Evolutionary conservation across 2,888 invertebrate species (phyloP), one percentile per base, ranked within the genome.

Genomic region (Coenonympha arcania): DNA sequence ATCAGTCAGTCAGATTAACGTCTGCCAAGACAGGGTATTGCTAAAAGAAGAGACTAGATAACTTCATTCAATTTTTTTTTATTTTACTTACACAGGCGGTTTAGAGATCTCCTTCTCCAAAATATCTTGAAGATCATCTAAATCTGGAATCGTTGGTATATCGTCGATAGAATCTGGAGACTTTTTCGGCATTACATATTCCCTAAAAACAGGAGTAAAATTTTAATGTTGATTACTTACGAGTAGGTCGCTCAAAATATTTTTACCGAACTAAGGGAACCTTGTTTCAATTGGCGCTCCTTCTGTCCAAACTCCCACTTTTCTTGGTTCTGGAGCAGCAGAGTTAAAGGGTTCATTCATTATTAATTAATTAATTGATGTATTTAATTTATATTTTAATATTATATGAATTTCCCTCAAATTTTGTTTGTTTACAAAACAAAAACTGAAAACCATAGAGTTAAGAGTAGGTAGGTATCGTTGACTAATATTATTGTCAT

Each of bases 61-160:
- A n/a, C n/a, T n/a, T n/a, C n/a, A n/a, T n/a, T n/a, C n/a, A n/a
- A n/a, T n/a, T n/a, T n/a, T n/a, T n/a, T n/a, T n/a, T n/a, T n/a
- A n/a, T n/a, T n/a, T n/a, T 9, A 70, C 84, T 73, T 66, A 85
- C 85, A 63, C 48, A 4, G 80, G 71, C 6, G 80, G 79, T 53
- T 74, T 66, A 16, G 77, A 73, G 63, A 84, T 73, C 59, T 85
- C 86, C 52, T 80, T 87, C 51, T 86, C 84, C 26, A 85, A 57
- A 49, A 80, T 79, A 51, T 87, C 87, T 58, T 84, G 81, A 28
- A 86, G 65, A 36, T 87, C 87, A 55, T 87, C 87, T 30, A 85
- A 59, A 57, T 87, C 87, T 6, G 87, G 87, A 63, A 87, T 81
- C 1, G 87, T 87, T 6, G 87, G 87, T 45, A 87, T 87, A 52